Conservation (phyloP, 2,113 vertebrate species). For the Redunca redunca region DNA sequence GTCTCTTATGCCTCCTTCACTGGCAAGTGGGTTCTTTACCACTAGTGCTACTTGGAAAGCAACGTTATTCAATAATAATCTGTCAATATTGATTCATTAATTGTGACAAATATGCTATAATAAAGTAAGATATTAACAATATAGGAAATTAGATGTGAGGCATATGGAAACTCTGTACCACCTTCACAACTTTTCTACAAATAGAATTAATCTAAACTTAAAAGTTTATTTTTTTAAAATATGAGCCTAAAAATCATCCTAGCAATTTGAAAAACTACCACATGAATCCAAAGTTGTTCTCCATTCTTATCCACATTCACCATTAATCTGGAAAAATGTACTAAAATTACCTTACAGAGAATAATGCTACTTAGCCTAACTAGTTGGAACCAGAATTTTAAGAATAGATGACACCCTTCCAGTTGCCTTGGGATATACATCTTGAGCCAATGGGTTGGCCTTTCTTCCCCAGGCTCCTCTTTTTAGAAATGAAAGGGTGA, state of each 20-base stretch:
- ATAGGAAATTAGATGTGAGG: not conserved
- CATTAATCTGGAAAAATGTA: slow-evolving; percentile 21
- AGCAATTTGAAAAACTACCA: not conserved
- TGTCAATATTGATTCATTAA: not conserved
- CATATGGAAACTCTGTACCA: not conserved
- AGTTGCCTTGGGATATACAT: not conserved
- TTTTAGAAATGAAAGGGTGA: not conserved
- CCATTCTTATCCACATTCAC: slow-evolving; percentile 16
- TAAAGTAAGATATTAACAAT: not conserved
- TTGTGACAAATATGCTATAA: not conserved
- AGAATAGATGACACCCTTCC: not conserved
- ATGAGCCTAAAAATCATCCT: not conserved
- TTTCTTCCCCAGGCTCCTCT: not conserved
- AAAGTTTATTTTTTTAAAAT: slow-evolving; percentile 40
- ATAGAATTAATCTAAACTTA: not conserved
- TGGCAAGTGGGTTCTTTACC: not conserved
- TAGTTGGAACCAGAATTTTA: not conserved
- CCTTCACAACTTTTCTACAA: not conserved
- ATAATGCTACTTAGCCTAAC: not conserved
- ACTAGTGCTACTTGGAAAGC: not conserved
- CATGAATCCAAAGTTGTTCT: not conserved
- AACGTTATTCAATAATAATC: not conserved
- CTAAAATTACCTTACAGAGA: not conserved
- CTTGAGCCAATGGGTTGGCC: not conserved
- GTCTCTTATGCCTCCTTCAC: not conserved